A percentile compares a stretch with the other conserved stretches of the same genome.
phyloP scores from a whole-genome alignment of 2,797 vertebrate genomes.

The Pagetopsis macropterus region DNA sequence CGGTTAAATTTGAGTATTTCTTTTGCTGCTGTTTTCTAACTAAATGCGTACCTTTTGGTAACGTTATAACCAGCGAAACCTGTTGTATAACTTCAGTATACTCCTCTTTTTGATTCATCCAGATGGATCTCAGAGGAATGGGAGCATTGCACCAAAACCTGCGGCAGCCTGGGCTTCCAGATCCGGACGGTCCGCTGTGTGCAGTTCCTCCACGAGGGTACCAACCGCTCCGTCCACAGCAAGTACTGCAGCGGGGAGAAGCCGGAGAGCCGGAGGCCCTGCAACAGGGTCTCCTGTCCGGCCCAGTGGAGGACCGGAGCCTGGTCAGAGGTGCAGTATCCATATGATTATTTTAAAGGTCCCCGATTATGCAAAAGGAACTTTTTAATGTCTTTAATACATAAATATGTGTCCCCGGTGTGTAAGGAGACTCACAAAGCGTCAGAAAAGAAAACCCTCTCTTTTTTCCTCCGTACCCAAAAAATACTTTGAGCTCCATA shows the following conservation, averaged over 20 bases:
- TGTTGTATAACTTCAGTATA: not conserved
- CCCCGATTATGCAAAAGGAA: too few relatives aligned
- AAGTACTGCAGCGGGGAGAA: conserved; percentile 92
- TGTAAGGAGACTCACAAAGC: too few relatives aligned
- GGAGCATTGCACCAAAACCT: conserved; percentile 95
- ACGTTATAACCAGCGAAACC: not conserved
- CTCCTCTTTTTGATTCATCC: not conserved
- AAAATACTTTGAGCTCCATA: too few relatives aligned
- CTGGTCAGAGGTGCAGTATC: conserved; percentile 90
- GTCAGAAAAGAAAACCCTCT: too few relatives aligned
- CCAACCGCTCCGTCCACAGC: conserved; percentile 92
- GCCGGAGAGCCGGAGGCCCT: conserved; percentile 89
- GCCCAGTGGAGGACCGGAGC: conserved; percentile 90
- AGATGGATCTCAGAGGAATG: conserved; percentile 95
- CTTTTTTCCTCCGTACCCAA: too few relatives aligned
- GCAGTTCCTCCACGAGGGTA: conserved; percentile 87
- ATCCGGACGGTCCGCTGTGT: conserved; percentile 92
- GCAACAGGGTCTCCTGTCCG: conserved; percentile 88
- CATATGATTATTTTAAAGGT: not conserved
- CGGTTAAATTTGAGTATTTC: not conserved
- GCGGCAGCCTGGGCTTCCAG: conserved; percentile 92
- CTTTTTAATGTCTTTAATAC: too few relatives aligned
- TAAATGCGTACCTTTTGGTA: not conserved
- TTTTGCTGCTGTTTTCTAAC: not conserved
- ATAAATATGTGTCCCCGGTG: too few relatives aligned